Evolutionary conservation across 2,888 invertebrate genomes (phyloP).

Genomic region (Stomorhina lunata): DNA sequence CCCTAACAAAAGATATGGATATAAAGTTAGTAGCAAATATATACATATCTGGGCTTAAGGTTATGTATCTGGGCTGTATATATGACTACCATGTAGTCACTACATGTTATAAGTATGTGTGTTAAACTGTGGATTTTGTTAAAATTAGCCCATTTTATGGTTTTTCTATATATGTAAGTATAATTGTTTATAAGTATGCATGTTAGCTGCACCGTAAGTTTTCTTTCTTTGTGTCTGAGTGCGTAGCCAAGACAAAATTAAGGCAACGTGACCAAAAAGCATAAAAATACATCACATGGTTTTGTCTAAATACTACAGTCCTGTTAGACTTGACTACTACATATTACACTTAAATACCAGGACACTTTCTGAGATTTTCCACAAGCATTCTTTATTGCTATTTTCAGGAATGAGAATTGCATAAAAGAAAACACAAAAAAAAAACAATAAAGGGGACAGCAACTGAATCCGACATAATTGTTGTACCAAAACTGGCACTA

Average conservation of each 20-base stretch:
- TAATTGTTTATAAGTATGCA: background rate
- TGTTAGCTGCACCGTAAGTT: too few relatives aligned
- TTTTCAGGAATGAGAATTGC: background rate
- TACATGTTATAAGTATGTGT: too few relatives aligned
- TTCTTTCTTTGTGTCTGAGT: background rate
- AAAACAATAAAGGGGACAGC: background rate
- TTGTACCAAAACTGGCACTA: background rate
- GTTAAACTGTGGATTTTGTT: background rate
- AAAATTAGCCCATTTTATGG: constrained; percentile 31
- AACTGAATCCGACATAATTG: background rate
- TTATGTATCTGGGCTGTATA: too few relatives aligned
- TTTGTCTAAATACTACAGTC: constrained; percentile 52
- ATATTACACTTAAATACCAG: background rate
- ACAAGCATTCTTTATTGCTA: constrained; percentile 27
- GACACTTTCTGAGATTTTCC: background rate
- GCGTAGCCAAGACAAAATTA: background rate
- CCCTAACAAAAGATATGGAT: too few relatives aligned
- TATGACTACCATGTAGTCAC: too few relatives aligned
- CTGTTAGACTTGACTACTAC: constrained; percentile 36
- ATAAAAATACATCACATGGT: constrained; percentile 56
- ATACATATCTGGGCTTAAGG: too few relatives aligned
- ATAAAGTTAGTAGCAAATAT: too few relatives aligned
- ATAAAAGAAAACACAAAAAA: too few relatives aligned
- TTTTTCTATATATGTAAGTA: constrained; percentile 1
- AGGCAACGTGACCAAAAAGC: constrained; percentile 42